Conservation (phyloP, 2,888 invertebrate species). For the Encarsia formosa region DNA sequence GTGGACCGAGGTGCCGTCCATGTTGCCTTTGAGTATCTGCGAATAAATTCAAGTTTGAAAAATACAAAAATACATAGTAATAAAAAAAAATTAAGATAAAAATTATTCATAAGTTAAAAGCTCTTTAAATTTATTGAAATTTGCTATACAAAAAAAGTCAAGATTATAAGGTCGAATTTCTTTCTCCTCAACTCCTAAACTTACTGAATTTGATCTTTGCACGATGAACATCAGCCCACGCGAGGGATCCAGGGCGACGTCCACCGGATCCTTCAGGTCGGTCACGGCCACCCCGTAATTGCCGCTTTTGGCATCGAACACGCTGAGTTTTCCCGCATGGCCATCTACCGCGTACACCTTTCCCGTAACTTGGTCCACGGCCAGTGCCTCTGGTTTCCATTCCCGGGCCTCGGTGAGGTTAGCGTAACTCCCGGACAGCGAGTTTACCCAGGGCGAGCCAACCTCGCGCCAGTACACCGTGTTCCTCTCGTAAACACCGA, state of each 20-base stretch:
- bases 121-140: not conserved
- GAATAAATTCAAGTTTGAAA: no score
- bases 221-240: conserved; percentile 14
- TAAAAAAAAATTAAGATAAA: not conserved
- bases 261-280: conserved; percentile 8
- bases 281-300: conserved; percentile 9
- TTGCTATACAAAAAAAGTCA: not conserved
- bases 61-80: no score
- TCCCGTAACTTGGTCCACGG: conserved; percentile 10
- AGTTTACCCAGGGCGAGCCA: conserved; percentile 6
- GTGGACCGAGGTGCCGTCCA: conserved; percentile 10
- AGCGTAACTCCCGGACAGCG: conserved; percentile 4
- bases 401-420: conserved; percentile 9
- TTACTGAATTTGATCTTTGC: conserved; percentile 19
- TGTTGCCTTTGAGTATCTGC: conserved; percentile 15
- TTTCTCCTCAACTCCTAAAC: no score
- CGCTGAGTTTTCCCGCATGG: conserved; percentile 3
- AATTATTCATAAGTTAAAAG: not conserved
- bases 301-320: not conserved
- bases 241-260: conserved; percentile 9
- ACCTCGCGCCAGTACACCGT: conserved; percentile 12
- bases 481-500: conserved; percentile 4
- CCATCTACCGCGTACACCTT: conserved; percentile 18
- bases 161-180: not conserved
- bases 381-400: conserved; percentile 11